Evolutionary conservation across 2,888 invertebrate species (phyloP), one percentile per base, ranked within the genome.

Genomic region (Protophormia terraenovae): DNA sequence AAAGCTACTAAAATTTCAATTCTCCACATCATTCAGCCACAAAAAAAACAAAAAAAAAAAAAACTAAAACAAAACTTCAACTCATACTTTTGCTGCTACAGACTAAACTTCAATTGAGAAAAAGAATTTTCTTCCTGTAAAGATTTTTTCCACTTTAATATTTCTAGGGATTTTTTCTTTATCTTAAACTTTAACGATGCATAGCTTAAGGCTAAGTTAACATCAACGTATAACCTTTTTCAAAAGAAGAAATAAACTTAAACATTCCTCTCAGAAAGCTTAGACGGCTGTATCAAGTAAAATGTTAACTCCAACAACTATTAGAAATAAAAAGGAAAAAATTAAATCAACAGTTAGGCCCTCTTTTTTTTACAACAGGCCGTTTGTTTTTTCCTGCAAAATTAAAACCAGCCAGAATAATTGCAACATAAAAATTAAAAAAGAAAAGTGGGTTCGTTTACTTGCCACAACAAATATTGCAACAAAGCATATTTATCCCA

Each of bases 401-500:
- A 27, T 38, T 24, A 24, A 41, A 55, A 12, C 16, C 24, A 16
- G 12, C 10, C 6, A 27, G 6, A 1, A 19, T 47, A 16, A 2
- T n/a, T n/a, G n/a, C n/a, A n/a, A n/a, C n/a, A 47, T 29, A 35
- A 29, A 69, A 60, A 47, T 19, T 27, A 45, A 27, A 16, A 16
- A 71, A 24, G 19, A 27, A 66, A 72, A 45, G n/a, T 7, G 10
- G 24, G 14, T 62, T 32, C 47, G 24, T 58, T 76, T 75, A 22
- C 29, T 29, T 45, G 62, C n/a, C 19, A 41, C 66, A 71, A 16
- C 8, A 81, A 75, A 69, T 71, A 58, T 66, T 72, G 75, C 79
- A 79, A 60, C 62, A 76, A 66, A 83, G 71, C 64, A 66, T 78
- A 72, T 78, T 78, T 78, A 60, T 67, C 19, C 66, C 12, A 50